Base-by-base conservation (phyloP, 2,797 vertebrate species). In the Gymnoscopelus braueri region DNA sequence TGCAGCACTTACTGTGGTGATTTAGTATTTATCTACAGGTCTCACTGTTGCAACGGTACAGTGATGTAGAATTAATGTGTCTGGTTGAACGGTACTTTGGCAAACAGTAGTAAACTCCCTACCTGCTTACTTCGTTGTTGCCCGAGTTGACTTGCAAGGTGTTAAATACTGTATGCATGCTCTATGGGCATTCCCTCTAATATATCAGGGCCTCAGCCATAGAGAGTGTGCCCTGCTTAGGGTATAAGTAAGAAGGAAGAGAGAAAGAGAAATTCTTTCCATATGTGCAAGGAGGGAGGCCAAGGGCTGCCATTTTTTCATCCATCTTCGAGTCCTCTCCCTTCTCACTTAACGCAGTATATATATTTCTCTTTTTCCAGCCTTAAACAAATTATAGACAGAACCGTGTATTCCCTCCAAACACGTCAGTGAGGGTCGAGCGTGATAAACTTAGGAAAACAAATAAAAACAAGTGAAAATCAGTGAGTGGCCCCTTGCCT, bases 401-500 rank as follows among this genome's bases (percentile, higher is more conserved):
- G 81, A 91, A 84, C 85, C 77, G 51, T 89, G 87, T 93, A 89
- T 76, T 77, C 87, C 87, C 79, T 87, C 88, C 90, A 93, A 93
- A 93, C 91, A 93, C 85, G 85, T 90, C 90, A 84, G 83, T 74
- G 63, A 75, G 79, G 87, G 39, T 87, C 76, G 78, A 84, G 89
- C 89, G 85, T 83, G 58, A 77, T 85, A 84, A 81, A 76, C 90
- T 87, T 89, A 88, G 86, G 85, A 93, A 93, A 94, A 93, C 88
- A 94, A 94, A 94, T 92, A 93, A 92, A 91, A 92, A 92, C 90
- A 90, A 89, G 79, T 85, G 87, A 92, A 92, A 94, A 93, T 93
- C 88, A 91, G 87, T 23, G 87, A 88, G 39, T 44, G 39, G 7
- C 39, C 86, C 83, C 78, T 68, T 12, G 84, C 83, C 77, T 59